These are phyloP conservation scores for Syndactyla subalaris DNA, from an alignment of 2,797 vertebrate genomes.

Conservation along the genomic window DNA sequence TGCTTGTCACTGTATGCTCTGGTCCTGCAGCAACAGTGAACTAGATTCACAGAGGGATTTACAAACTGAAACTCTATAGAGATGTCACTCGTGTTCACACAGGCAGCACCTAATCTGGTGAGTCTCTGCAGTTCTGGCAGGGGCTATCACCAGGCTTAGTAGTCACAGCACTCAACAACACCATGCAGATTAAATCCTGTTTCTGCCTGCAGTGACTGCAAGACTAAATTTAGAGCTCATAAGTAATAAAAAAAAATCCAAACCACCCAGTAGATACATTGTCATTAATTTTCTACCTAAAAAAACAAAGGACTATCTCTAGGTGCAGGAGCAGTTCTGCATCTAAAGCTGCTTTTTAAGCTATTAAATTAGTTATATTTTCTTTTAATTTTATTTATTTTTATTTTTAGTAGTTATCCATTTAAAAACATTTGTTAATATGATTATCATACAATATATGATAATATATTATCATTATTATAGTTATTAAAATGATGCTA, in stretches of 20 bases:
- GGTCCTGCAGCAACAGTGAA: neutral
- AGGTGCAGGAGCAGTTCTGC: neutral
- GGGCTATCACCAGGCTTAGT: neutral
- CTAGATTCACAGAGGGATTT: neutral
- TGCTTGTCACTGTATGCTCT: neutral
- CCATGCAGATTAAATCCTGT: neutral
- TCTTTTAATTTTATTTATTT: too few relatives aligned
- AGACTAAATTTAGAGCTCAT: neutral
- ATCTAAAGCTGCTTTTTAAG: neutral
- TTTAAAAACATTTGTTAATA: too few relatives aligned
- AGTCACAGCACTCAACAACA: neutral
- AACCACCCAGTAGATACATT: neutral
- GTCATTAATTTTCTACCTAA: neutral
- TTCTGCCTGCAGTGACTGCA: neutral
- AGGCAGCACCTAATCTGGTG: neutral
- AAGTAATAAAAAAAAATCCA: neutral
- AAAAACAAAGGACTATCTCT: neutral
- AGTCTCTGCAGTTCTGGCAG: neutral
- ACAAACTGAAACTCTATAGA: neutral
- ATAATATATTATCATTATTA: neutral
- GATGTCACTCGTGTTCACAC: neutral
- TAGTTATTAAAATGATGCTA: neutral
- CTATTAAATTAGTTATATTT: neutral
- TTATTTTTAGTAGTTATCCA: too few relatives aligned
- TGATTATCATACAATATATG: neutral